Evolutionary conservation across 92 coral and sea anemone species (phyloP).

Genomic region (Porites lobata): DNA sequence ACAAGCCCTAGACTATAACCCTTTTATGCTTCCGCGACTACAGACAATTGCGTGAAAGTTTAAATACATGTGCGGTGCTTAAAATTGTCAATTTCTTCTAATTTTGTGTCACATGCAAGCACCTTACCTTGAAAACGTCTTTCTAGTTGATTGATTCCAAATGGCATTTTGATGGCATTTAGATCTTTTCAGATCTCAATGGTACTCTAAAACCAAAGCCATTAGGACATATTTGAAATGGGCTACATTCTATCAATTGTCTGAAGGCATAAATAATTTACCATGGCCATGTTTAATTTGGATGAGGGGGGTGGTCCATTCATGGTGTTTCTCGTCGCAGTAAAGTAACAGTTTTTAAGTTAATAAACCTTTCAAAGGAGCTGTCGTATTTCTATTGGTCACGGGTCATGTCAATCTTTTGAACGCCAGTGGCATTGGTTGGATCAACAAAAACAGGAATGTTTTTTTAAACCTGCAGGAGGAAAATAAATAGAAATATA

Average conservation of each 20-base stretch:
- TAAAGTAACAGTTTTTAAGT: conserved; percentile 50
- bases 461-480: conserved; percentile 10
- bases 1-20: neutral
- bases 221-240: conserved; percentile 58
- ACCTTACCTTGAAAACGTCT: conserved; percentile 30
- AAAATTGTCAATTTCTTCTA: neutral
- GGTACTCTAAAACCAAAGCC: conserved; percentile 24
- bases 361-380: conserved; percentile 18
- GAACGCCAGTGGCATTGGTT: neutral
- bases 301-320: conserved; percentile 49
- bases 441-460: conserved; percentile 2
- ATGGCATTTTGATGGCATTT: conserved; percentile 23
- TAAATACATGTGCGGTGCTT: neutral
- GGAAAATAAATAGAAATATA: neutral
- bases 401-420: conserved; percentile 11
- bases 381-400: conserved; percentile 46
- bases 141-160: conserved; percentile 5
- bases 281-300: conserved; percentile 6
- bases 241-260: conserved; percentile 53
- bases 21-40: neutral
- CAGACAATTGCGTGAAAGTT: neutral
- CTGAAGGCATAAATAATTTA: conserved; percentile 36
- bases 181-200: conserved; percentile 8
- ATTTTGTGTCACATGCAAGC: neutral
- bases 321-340: conserved; percentile 31